A percentile compares a stretch with the other conserved stretches of the same genome.
Evolutionary conservation across 2,888 invertebrate genomes (phyloP).

Genomic region (Thymelicus acteon): DNA sequence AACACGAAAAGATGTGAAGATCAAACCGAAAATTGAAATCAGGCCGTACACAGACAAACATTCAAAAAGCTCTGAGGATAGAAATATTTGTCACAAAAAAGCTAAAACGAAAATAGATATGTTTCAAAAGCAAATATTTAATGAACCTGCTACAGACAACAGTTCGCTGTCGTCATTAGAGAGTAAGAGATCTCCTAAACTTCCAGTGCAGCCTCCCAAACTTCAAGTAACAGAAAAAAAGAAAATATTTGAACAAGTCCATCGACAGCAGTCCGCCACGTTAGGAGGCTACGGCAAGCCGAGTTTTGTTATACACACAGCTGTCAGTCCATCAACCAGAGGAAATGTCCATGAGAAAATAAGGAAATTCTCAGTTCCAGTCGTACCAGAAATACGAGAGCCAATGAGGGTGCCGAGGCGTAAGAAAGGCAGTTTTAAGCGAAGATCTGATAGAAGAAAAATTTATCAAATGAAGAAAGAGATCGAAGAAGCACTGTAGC

Average conservation of each 20-base stretch:
- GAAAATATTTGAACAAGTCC: slow-evolving; percentile 63
- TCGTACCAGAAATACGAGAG: slow-evolving; percentile 56
- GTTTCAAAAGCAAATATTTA: slow-evolving; percentile 78
- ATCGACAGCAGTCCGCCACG: not conserved
- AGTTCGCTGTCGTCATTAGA: slow-evolving; percentile 67
- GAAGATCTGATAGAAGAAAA: slow-evolving; percentile 64
- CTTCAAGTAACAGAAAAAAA: slow-evolving; percentile 62
- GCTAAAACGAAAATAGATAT: slow-evolving; percentile 79
- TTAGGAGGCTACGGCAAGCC: not conserved
- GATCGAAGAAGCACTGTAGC: slow-evolving; percentile 70
- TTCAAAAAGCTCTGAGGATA: slow-evolving; percentile 65
- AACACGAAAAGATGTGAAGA: slow-evolving; percentile 50
- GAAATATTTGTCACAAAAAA: slow-evolving; percentile 73
- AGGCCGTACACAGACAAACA: slow-evolving; percentile 73
- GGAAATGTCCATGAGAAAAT: slow-evolving; percentile 79
- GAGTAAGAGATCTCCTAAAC: slow-evolving; percentile 22
- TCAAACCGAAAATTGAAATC: slow-evolving; percentile 73
- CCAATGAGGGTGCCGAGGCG: slow-evolving; percentile 63
- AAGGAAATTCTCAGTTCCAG: slow-evolving; percentile 68
- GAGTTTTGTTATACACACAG: slow-evolving; percentile 12
- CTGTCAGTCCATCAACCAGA: slow-evolving; percentile 47
- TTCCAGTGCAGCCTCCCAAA: slow-evolving; percentile 26
- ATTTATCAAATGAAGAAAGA: slow-evolving; percentile 74
- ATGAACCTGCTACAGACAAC: slow-evolving; percentile 72
- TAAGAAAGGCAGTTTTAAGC: slow-evolving; percentile 67